Percentiles rank a stretch among this genome's conserved stretches.
These are phyloP conservation scores for Armadillidium nasatum DNA, from an alignment of 1,140 invertebrate genomes.

Conservation along the genomic window DNA sequence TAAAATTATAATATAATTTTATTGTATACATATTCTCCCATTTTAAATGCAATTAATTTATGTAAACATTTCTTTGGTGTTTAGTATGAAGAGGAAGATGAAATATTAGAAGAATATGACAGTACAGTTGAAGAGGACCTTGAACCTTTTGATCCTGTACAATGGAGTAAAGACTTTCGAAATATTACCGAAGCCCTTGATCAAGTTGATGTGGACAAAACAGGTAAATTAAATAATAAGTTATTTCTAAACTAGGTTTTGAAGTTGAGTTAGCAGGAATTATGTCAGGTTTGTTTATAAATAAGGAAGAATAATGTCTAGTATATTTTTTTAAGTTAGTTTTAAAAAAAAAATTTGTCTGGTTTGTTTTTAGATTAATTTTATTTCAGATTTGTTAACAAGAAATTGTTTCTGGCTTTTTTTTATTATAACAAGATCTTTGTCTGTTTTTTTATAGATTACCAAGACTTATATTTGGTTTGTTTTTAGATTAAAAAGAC, in stretches of 20 bases:
- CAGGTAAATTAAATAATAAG: constrained; percentile 42
- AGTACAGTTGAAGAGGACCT: constrained; percentile 12
- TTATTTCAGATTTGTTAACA: not conserved
- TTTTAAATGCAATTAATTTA: not conserved
- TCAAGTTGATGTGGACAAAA: constrained; percentile 29
- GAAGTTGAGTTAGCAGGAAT: not conserved
- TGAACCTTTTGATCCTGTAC: constrained; percentile 25
- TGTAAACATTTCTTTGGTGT: not conserved
- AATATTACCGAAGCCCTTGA: constrained; percentile 30
- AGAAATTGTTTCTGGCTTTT: no score
- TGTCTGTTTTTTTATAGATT: no score
- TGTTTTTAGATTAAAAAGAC: no score
- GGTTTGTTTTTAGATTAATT: not conserved
- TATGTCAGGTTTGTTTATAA: not conserved
- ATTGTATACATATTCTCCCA: no score
- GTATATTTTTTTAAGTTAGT: not conserved
- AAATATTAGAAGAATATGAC: not conserved
- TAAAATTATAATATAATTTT: constrained; percentile 16
- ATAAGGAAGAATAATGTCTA: not conserved
- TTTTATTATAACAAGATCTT: no score
- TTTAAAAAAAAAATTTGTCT: not conserved
- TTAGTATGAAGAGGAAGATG: not conserved
- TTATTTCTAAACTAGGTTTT: not conserved
- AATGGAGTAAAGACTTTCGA: constrained; percentile 31
- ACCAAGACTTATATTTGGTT: no score